Evolutionary conservation across 2,113 vertebrate genomes (phyloP).

Genomic region (Podarcis raffonei): DNA sequence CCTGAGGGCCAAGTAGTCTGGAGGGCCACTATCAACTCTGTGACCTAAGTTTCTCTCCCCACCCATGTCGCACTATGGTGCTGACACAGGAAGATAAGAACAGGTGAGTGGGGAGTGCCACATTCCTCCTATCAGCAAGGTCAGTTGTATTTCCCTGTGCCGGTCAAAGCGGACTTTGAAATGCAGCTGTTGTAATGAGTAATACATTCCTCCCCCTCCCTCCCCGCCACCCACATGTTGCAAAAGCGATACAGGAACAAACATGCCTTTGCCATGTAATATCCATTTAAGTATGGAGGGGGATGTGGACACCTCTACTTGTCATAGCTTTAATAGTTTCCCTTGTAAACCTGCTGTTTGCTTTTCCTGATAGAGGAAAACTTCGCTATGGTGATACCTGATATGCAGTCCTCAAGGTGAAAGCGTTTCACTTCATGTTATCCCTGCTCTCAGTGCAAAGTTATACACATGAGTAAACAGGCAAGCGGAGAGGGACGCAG

Average conservation of each 20-base stretch:
- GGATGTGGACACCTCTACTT: too few species aligned
- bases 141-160: not conserved
- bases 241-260: not conserved
- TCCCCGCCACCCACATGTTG: not conserved
- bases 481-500: not conserved
- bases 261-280: not conserved
- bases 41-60: too few species aligned
- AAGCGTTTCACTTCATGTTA: not conserved
- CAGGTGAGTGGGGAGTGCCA: too few species aligned
- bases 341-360: not conserved
- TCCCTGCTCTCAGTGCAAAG: not conserved
- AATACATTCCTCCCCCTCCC: not conserved
- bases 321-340: not conserved
- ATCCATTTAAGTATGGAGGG: not conserved
- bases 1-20: too few species aligned
- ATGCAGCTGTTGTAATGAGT: not conserved
- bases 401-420: not conserved
- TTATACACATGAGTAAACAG: not conserved
- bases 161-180: not conserved
- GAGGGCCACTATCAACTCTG: too few species aligned
- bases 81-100: too few species aligned
- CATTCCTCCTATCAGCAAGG: too few species aligned
- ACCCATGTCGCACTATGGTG: too few species aligned
- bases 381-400: not conserved
- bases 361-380: not conserved